These are phyloP conservation scores for Macrocentrus cingulum DNA, from an alignment of 1,140 invertebrate genomes.

Conservation along the genomic window DNA sequence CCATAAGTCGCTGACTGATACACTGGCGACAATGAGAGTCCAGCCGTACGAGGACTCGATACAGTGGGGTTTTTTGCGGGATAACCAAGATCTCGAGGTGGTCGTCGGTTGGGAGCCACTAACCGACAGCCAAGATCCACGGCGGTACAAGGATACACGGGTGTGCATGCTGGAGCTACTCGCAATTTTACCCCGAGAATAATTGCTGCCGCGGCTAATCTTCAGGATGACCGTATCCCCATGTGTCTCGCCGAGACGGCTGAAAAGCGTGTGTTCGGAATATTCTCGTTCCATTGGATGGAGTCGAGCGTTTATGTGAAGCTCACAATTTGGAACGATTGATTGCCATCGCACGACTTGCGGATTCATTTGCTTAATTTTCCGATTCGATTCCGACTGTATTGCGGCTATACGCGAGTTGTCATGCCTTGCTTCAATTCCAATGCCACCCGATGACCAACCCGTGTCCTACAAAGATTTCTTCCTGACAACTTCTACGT, in stretches of 20 bases:
- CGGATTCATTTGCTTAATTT: slow-evolving; percentile 41
- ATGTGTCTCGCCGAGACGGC: slow-evolving; percentile 30
- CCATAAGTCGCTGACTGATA: slow-evolving; percentile 40
- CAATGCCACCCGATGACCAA: slow-evolving; percentile 39
- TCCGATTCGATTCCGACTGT: slow-evolving; percentile 44
- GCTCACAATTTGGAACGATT: slow-evolving; percentile 49
- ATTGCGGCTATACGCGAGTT: slow-evolving; percentile 40
- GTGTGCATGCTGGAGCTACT: slow-evolving; percentile 49
- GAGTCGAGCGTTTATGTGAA: slow-evolving; percentile 51
- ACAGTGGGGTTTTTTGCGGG: slow-evolving; percentile 58
- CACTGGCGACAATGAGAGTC: slow-evolving; percentile 59
- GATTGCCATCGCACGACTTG: slow-evolving; percentile 42
- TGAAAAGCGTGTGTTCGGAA: slow-evolving; percentile 40
- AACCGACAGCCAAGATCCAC: slow-evolving; percentile 35
- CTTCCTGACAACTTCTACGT: slow-evolving; percentile 50
- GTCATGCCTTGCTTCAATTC: slow-evolving; percentile 39
- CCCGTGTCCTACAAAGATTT: slow-evolving; percentile 49
- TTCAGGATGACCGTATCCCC: slow-evolving; percentile 44
- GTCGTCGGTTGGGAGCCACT: slow-evolving; percentile 53
- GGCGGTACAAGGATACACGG: slow-evolving; percentile 48
- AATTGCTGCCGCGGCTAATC: slow-evolving; percentile 41
- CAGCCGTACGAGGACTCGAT: slow-evolving; percentile 61
- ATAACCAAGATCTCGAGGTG: slow-evolving; percentile 64
- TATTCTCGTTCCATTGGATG: slow-evolving; percentile 51
- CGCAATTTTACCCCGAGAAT: slow-evolving; percentile 51